Base-by-base conservation (phyloP, 2,113 vertebrate genomes). In the Sinocyclocheilus rhinocerous region DNA sequence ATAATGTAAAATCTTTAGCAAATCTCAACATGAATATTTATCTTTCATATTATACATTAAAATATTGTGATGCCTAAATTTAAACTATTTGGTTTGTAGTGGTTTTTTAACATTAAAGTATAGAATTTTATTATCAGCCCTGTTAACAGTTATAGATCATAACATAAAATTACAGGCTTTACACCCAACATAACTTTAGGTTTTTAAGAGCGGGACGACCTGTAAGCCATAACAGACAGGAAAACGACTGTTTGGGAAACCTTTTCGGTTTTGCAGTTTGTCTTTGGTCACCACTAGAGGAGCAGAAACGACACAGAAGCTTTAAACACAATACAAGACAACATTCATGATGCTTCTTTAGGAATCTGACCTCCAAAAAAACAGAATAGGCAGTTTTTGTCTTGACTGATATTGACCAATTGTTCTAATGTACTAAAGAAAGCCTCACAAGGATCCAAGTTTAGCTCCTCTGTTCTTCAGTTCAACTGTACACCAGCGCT, bases 381-480 rank as follows among this genome's bases (percentile, higher is more conserved):
- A n/a, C 10, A 52, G 42, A 73, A 73, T n/a, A 70, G 63, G 36
- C 65, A 7, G 50, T 81, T 81, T 72, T 33, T 61, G 24, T 61
- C 52, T 33, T 6, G 24, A 81, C 63, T 36, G 13, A 24, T 57
- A 65, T 69, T 42, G 29, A 45, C n/a, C 18, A 57, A 79, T 70
- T 36, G 29, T 86, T 63, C 59, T 75, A 63, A 70, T 76, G 24
- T 52, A 67, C 61, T 55, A 39, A 39, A 63, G 79, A 76, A 76
- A 86, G 36, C 67, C 57, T 50, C 78, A 65, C 69, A 86, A 18
- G 55, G 80, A 81, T 26, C 77, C 78, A 85, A 72, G 84, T 80
- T 80, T 80, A 80, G 84, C 48, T 72, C 63, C 59, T 80, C 50
- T 36, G 24, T 13, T 83, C 65, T 84, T 61, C 72, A 84, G 55